phyloP scores from a whole-genome alignment of 2,797 vertebrate species.

The Neolamprologus multifasciatus region DNA sequence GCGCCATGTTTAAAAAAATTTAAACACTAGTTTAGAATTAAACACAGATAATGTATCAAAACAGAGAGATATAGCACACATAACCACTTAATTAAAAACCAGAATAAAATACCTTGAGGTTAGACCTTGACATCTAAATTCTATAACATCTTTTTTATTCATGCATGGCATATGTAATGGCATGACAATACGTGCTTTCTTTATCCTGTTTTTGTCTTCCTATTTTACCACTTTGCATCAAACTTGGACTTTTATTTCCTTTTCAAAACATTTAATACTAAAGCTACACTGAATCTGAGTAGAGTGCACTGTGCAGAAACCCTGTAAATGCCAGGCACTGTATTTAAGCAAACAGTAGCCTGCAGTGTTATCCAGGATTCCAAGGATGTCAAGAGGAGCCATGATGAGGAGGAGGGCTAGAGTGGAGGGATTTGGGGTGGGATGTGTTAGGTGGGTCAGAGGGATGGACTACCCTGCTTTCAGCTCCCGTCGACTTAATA shows the following conservation, averaged over 20 bases:
- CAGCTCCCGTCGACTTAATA: slow-evolving; percentile 68
- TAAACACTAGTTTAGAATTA: not conserved
- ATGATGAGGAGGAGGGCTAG: slow-evolving; percentile 2
- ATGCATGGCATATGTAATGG: not conserved
- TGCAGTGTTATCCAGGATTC: slow-evolving; percentile 28
- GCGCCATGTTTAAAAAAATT: not conserved
- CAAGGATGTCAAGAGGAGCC: not conserved
- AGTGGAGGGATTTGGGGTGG: slow-evolving; percentile 42
- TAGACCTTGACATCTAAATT: not conserved
- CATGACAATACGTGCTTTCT: not conserved
- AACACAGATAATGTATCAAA: not conserved
- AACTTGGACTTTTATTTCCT: not conserved
- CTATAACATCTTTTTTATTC: not conserved
- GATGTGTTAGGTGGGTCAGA: slow-evolving; percentile 30
- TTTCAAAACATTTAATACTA: not conserved
- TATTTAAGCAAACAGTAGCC: slow-evolving; percentile 24
- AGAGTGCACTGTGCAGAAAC: not conserved
- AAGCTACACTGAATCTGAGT: not conserved
- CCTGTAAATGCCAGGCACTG: slow-evolving; percentile 5
- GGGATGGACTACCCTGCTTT: slow-evolving; percentile 59
- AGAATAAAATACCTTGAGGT: not conserved
- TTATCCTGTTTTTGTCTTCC: not conserved
- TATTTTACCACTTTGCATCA: not conserved
- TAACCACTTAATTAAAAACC: not conserved
- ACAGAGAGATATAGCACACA: not conserved